Base-by-base conservation (phyloP, 2,113 vertebrate genomes). In the human (Homo sapiens) region DNA sequence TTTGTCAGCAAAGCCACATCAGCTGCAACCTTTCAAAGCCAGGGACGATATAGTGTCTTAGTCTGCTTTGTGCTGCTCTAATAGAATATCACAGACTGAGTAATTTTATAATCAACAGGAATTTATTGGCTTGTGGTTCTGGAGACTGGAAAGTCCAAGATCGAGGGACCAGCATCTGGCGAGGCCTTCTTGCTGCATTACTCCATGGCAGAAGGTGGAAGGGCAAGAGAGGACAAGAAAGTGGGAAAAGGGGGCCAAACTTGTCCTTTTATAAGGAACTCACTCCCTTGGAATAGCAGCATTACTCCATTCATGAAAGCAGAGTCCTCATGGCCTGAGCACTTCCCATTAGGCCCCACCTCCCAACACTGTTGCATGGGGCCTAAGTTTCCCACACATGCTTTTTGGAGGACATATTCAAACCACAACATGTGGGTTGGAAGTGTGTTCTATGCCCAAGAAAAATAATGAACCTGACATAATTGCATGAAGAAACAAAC, bases 201-300 rank as follows among this genome's bases (percentile, higher is more conserved):
- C 38, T 6, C 72, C 20, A 68, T n/a, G 79, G n/a, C 11, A 10
- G 45, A 90, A 35, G 25, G 35, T 16, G 52, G 75, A 81, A 66
- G 20, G 30, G 4, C 13, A 25, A 72, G 38, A 70, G 11, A 38
- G 55, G 30, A 18, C 5, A 3, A 20, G 66, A 12, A 23, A 40
- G 61, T 23, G 32, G n/a, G 35, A 48, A 10, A n/a, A 9, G 16
- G 11, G 52, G 32, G 8, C 25, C 27, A 6, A 83, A 8, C 11
- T 45, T 1, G 1, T 0, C 70, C 16, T 35, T 52, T 38, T 9
- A 3, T 43, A 32, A 23, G 2, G 25, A 76, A 4, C 70, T n/a
- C 20, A 7, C 0, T 14, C 16, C 55, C 18, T 2, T 0, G 7
- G 52, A 55, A 48, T 0, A 4, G 14, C 3, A 35, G 14, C 17